phyloP scores from a whole-genome alignment of 1,140 invertebrate genomes.

The Diabrotica virgifera region DNA sequence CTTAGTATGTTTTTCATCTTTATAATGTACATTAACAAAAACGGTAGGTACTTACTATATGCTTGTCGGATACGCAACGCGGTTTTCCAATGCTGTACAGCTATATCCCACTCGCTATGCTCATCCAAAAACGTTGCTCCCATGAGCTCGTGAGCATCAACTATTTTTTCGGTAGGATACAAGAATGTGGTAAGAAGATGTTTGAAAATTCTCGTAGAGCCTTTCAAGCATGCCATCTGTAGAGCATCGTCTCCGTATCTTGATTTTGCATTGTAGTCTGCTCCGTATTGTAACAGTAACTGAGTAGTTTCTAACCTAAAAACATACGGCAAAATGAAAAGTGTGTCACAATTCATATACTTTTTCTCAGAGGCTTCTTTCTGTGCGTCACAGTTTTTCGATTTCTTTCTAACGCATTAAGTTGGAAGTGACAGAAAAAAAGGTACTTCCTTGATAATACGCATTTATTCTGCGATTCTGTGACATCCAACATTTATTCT shows the following conservation, averaged over 20 bases:
- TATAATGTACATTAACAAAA: slow-evolving; percentile 19
- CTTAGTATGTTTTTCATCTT: too few relatives aligned
- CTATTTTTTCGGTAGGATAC: slow-evolving; percentile 66
- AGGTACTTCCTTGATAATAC: too few relatives aligned
- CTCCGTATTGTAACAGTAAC: slow-evolving; percentile 75
- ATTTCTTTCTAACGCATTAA: too few relatives aligned
- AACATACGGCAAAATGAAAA: slow-evolving; percentile 47
- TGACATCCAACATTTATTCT: too few relatives aligned
- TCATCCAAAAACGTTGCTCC: slow-evolving; percentile 82
- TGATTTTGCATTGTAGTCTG: slow-evolving; percentile 73
- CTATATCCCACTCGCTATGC: slow-evolving; percentile 67
- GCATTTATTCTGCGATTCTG: too few relatives aligned
- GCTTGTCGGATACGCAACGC: slow-evolving; percentile 58
- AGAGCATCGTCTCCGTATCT: slow-evolving; percentile 86
- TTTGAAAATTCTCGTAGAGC: slow-evolving; percentile 76
- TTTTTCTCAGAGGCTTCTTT: too few relatives aligned
- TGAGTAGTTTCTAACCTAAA: slow-evolving; percentile 76
- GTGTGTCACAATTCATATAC: too few relatives aligned
- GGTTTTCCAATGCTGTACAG: slow-evolving; percentile 65
- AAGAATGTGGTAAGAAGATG: slow-evolving; percentile 64
- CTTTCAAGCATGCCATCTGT: slow-evolving; percentile 86
- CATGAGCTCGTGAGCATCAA: slow-evolving; percentile 81
- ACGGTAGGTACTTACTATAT: slow-evolving; percentile 28
- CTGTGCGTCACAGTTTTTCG: too few relatives aligned
- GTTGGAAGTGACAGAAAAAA: too few relatives aligned